Conservation (phyloP, 2,113 vertebrate species). For the Nannobrachium achirus region DNA sequence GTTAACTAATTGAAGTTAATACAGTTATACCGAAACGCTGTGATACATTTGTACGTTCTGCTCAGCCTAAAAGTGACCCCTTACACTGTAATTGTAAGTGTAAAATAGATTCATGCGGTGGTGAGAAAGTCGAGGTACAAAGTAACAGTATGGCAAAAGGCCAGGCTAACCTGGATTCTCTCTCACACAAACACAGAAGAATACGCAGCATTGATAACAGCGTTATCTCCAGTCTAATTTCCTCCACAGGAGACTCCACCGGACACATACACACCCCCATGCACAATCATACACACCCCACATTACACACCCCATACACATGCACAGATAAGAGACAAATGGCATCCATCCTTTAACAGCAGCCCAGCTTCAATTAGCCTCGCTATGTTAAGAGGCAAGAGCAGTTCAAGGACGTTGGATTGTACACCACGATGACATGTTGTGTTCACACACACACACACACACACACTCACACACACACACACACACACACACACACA, state of each 20-base stretch:
- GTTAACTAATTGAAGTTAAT: too few species aligned
- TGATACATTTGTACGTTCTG: too few species aligned
- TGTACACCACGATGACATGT: not conserved
- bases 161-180: not conserved
- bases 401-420: not conserved
- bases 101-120: too few species aligned
- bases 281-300: not conserved
- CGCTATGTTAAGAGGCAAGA: not conserved
- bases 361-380: not conserved
- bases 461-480: too few species aligned
- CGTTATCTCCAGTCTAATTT: not conserved
- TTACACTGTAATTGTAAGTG: too few species aligned
- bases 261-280: not conserved
- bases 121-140: too few species aligned
- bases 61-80: too few species aligned
- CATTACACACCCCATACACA: not conserved
- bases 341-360: not conserved
- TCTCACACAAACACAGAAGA: not conserved
- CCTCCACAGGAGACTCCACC: not conserved
- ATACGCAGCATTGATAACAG: not conserved
- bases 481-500: too few species aligned
- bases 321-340: not conserved
- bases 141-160: too few species aligned
- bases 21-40: too few species aligned
- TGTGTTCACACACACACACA: not conserved